These are phyloP conservation scores for Aphrocallistes beatrix DNA, from an alignment of 37 sponge, comb jelly and placozoan genomes.

Conservation along the genomic window DNA sequence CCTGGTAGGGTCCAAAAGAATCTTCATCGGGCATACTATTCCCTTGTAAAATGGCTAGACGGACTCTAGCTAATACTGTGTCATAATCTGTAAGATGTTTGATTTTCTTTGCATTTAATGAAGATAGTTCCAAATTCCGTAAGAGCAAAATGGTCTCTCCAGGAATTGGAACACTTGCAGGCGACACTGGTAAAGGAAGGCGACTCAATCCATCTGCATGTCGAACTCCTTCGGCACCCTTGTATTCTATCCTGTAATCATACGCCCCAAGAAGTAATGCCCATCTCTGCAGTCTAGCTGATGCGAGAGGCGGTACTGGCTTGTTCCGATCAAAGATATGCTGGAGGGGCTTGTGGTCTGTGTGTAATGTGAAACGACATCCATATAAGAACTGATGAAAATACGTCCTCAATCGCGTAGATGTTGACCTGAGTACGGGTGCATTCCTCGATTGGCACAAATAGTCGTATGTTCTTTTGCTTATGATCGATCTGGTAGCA, in stretches of 20 bases:
- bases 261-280: not conserved
- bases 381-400: constrained; percentile 32
- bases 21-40: no score
- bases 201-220: not conserved
- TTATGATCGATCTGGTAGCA: not conserved
- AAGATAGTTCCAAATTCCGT: no score
- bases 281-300: not conserved
- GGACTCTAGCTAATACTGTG: no score
- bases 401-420: not conserved
- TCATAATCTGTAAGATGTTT: no score
- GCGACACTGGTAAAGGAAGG: not conserved
- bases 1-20: no score
- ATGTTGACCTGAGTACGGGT: not conserved
- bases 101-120: no score
- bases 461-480: not conserved
- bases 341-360: not conserved
- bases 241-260: not conserved
- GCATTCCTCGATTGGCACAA: not conserved
- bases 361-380: constrained; percentile 7
- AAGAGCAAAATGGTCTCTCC: not conserved
- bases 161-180: not conserved
- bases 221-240: not conserved
- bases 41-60: no score
- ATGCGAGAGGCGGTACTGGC: not conserved
- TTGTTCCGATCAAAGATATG: not conserved